phyloP scores from a whole-genome alignment of 2,113 vertebrate genomes.

The Sprattus sprattus region DNA sequence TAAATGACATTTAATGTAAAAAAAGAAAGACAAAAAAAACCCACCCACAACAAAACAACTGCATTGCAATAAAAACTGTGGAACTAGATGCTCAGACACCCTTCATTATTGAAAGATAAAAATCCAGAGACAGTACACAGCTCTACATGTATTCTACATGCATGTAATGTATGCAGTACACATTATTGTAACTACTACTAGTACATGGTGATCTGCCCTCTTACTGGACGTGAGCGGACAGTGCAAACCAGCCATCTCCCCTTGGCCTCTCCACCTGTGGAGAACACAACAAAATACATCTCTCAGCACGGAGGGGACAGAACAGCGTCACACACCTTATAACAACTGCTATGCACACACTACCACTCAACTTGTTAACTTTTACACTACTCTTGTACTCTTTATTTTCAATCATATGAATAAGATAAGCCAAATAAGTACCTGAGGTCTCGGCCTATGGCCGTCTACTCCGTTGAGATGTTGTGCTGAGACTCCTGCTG shows the following conservation, averaged over 20 bases:
- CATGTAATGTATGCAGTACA: not conserved
- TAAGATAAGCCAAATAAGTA: constrained; percentile 19
- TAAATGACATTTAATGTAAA: not conserved
- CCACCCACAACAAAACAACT: not conserved
- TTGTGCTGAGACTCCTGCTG: constrained; percentile 41
- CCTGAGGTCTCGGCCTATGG: constrained; percentile 40
- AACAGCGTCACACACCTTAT: too few relatives aligned
- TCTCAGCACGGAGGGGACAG: too few relatives aligned
- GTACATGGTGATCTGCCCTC: not conserved
- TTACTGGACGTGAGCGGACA: constrained; percentile 76
- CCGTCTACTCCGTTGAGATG: constrained; percentile 35
- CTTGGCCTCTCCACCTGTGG: constrained; percentile 74
- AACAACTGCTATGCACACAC: too few relatives aligned
- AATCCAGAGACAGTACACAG: not conserved
- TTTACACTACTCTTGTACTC: not conserved
- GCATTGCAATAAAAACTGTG: not conserved
- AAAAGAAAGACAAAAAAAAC: not conserved
- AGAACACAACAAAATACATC: not conserved
- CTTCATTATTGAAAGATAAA: not conserved
- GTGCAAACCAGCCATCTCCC: constrained; percentile 83
- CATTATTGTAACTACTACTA: not conserved
- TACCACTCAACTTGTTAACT: too few relatives aligned
- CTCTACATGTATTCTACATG: not conserved
- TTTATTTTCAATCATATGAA: not conserved
- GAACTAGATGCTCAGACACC: not conserved